Base-by-base conservation (phyloP, 1,140 invertebrate genomes). In the Neodiprion fabricii region DNA sequence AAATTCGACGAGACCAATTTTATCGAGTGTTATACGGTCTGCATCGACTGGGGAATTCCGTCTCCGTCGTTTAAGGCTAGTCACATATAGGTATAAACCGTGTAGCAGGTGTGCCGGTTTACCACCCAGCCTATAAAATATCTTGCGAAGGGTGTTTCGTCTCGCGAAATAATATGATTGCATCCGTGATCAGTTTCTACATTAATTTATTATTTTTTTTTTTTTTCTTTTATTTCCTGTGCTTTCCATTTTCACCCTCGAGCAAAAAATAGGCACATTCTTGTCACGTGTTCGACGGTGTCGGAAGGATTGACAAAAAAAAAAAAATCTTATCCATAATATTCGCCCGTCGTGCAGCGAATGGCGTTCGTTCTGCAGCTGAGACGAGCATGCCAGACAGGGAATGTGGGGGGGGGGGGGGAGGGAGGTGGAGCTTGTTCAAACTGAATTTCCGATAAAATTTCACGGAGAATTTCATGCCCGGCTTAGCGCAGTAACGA, bases 121-220 rank as follows among this genome's bases (percentile, higher is more conserved):
- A 40, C 28, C 28, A 40, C 5, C 28, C 28, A 40, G 28, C 28
- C 28, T 40, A 40, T 40, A 40, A 40, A 40, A 40, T 40, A 5
- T 40, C 28, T 1, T 40, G 28, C 69, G 69, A 70, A 70, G 12
- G 49, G 17, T 40, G 40, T 28, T 48, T 70, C 7, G 28, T 48
- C 49, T 70, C 28, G 23, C 1, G 40, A 23, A 48, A 48, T 70
- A 8, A 10, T 40, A 70, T 9, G 49, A 70, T 70, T 1, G 9
- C 40, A 23, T 70, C 69, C 1, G 40, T 28, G 23, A 68, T 68
- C 65, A 47, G 53, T 48, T 23, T 11, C 49, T 67, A 48, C 47
- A 23, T 72, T 72, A 9, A 40, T 48, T 10, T 48, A 71, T 50
- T 49, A 71, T 49, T 74, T 50, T 53, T 69, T 69, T 17, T 69